A percentile compares a stretch with the other conserved stretches of the same genome.
Conservation (phyloP, 2,113 vertebrate genomes). For the Chloropsis cyanopogon region DNA sequence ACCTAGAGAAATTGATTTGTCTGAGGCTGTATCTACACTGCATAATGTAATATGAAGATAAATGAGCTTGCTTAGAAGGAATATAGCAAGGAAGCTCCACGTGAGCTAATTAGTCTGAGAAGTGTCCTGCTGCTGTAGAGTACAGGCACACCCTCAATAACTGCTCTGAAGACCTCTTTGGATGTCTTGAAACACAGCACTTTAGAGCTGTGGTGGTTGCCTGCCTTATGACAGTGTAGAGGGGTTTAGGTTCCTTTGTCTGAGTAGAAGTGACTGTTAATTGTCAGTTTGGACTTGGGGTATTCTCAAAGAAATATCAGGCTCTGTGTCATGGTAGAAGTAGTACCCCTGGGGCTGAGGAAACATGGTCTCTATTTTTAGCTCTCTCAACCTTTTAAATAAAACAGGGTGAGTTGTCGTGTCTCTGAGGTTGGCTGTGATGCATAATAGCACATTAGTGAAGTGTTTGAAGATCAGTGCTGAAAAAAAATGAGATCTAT, state of each 20-base stretch:
- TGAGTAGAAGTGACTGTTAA: not conserved
- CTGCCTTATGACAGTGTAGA: not conserved
- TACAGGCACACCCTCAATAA: not conserved
- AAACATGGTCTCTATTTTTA: not conserved
- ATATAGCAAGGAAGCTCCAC: not conserved
- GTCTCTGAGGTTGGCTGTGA: not conserved
- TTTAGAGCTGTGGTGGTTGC: not conserved
- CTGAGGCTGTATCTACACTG: not conserved
- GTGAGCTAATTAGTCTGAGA: not conserved
- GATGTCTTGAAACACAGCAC: not conserved
- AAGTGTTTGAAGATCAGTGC: not conserved
- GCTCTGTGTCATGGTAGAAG: not conserved
- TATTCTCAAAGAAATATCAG: not conserved
- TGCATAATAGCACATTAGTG: not conserved
- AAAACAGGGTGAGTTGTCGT: not conserved
- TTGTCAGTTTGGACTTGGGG: not conserved
- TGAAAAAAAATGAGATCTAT: not conserved
- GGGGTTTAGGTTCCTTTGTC: not conserved
- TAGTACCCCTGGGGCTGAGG: not conserved
- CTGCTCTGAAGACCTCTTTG: not conserved
- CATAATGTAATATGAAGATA: not conserved
- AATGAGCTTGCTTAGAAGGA: conserved; percentile 10
- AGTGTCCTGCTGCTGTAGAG: not conserved
- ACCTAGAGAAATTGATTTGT: not conserved
- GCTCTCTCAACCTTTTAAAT: not conserved